Percentiles rank a stretch among this genome's conserved stretches.
Evolutionary conservation across 2,797 vertebrate species (phyloP).

Genomic region (Otus scops): DNA sequence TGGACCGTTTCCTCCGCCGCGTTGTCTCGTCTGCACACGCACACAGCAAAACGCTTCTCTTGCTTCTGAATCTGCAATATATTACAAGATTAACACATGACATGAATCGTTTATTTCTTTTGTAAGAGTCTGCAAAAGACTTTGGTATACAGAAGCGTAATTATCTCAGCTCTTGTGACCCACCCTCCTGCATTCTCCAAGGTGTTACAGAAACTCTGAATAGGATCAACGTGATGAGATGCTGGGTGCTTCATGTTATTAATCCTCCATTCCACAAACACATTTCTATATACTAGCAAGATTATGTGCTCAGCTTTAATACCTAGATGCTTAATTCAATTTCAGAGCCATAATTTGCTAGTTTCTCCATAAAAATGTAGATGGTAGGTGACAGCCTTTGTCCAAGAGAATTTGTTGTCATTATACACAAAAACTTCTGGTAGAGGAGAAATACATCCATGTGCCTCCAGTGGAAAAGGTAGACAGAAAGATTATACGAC

Average conservation of each 20-base stretch:
- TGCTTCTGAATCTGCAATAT: neutral
- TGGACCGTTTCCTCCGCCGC: neutral
- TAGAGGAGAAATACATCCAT: neutral
- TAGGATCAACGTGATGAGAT: neutral
- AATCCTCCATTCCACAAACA: neutral
- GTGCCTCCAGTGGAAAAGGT: neutral
- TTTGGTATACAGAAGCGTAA: neutral
- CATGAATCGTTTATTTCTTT: neutral
- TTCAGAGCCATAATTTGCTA: neutral
- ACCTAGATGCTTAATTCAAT: neutral
- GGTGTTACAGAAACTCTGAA: neutral
- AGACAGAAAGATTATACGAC: neutral
- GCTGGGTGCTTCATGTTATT: neutral
- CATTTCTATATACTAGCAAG: neutral
- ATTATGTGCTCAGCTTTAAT: neutral
- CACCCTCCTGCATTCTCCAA: neutral
- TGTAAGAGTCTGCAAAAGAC: neutral
- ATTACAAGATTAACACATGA: neutral
- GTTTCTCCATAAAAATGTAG: neutral
- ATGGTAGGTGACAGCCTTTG: neutral
- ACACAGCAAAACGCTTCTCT: neutral
- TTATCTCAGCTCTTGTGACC: neutral
- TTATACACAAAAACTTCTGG: neutral
- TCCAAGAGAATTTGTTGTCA: neutral
- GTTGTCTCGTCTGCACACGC: neutral